These are phyloP conservation scores for Scaeva pyrastri DNA, from an alignment of 2,888 invertebrate species.

Conservation along the genomic window DNA sequence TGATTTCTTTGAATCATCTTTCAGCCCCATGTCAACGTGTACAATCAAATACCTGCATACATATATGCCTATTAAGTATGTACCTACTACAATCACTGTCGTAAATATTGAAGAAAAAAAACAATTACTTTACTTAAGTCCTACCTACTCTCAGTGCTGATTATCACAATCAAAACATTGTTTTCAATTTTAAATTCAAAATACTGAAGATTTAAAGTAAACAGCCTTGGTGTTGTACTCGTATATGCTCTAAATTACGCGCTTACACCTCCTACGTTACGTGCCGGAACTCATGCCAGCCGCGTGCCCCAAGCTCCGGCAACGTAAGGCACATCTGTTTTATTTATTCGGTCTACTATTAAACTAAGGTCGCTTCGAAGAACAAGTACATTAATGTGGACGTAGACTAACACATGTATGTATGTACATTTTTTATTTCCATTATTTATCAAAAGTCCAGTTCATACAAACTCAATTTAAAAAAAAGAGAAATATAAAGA, in stretches of 20 bases:
- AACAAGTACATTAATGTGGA: neutral
- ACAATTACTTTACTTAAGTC: neutral
- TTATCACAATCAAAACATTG: conserved; percentile 37
- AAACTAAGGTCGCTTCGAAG: conserved; percentile 55
- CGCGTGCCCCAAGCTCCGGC: conserved; percentile 6
- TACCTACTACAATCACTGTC: neutral
- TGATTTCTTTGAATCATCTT: neutral
- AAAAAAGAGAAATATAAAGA: neutral
- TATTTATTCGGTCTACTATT: conserved; percentile 15
- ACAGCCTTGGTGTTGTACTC: conserved; percentile 28
- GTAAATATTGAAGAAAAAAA: neutral
- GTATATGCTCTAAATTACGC: conserved; percentile 3
- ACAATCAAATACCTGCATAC: neutral
- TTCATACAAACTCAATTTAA: neutral
- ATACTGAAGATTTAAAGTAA: conserved; percentile 1
- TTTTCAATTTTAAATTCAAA: conserved; percentile 36
- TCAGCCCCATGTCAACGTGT: neutral
- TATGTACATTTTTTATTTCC: conserved; percentile 21
- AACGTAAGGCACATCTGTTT: conserved; percentile 43
- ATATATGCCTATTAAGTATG: no score
- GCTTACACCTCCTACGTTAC: conserved; percentile 56
- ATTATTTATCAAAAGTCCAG: neutral
- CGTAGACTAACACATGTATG: no score
- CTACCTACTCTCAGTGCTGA: conserved; percentile 7
- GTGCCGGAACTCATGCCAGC: conserved; percentile 69